phyloP scores from a whole-genome alignment of 1,140 invertebrate species.

The Diploscapter pachys region DNA sequence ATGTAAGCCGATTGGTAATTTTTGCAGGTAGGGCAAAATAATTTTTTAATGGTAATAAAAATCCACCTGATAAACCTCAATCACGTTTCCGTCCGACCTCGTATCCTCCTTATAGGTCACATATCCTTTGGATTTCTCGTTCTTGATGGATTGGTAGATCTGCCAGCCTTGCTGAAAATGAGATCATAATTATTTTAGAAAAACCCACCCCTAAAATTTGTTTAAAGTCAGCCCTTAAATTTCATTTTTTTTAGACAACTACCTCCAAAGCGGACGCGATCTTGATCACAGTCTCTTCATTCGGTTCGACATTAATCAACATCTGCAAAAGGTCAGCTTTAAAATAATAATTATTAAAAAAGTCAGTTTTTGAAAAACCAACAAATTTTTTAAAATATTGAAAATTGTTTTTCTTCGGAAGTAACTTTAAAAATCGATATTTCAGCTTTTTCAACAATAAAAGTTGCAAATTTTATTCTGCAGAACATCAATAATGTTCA shows the following conservation, averaged over 20 bases:
- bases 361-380: no score
- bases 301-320: neutral
- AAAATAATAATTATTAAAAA: no score
- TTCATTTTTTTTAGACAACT: no score
- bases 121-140: slow-evolving; percentile 45
- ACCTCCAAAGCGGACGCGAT: neutral
- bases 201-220: no score
- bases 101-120: slow-evolving; percentile 43
- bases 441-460: no score
- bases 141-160: slow-evolving; percentile 65
- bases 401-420: no score
- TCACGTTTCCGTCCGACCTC: slow-evolving; percentile 64
- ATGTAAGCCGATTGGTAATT: no score
- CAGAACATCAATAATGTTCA: no score
- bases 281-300: neutral
- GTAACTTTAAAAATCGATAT: no score
- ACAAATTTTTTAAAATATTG: no score
- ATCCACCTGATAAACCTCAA: slow-evolving; percentile 63
- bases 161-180: neutral
- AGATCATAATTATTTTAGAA: neutral
- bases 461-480: no score
- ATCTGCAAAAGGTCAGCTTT: slow-evolving; percentile 5
- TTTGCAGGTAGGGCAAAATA: slow-evolving; percentile 12
- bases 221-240: no score
- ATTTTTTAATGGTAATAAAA: slow-evolving; percentile 38